Evolutionary conservation across 2,888 invertebrate genomes (phyloP), one percentile per base, ranked within the genome.

Genomic region (Mythimna albipuncta): DNA sequence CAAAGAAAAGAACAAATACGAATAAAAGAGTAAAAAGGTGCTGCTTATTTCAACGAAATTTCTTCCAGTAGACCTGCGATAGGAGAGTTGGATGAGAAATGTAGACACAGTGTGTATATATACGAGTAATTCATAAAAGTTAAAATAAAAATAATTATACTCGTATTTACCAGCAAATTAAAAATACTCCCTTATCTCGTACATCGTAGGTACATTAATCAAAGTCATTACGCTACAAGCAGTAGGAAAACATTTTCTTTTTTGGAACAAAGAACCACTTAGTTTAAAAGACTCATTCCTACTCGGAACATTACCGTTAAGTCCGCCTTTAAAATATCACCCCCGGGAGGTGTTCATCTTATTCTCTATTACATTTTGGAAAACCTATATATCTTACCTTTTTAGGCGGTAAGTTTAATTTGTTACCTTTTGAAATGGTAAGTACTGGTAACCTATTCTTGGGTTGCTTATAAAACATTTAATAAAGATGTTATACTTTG

Each of bases 251-350:
- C 44, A 35, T 82, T 82, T 65, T 64, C 19, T 64, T 65, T 81
- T 81, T 81, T 16, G 41, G 52, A 69, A 79, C 72, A 82, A 72
- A 69, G 68, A 72, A 71, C 57, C 79, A 72, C 72, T 82, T 77
- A 64, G 64, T 71, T 71, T 71, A 67, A 77, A 79, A 81, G 57
- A 68, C 64, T 61, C 67, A 61, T 72, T 72, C 52, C 68, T 63
- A 68, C 64, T 64, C 10, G 64, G 58, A 55, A 68, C 79, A 77
- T 77, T 77, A 82, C 55, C 68, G 78, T 77, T 79, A 72, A 82
- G 72, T 82, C 58, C 62, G 58, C 78, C 67, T 77, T 77, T 72
- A 69, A 78, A 72, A 82, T 79, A 79, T 65, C 65, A 57, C 68
- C 65, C 79, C 38, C 13, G 72, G 78, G 79, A 79, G 65, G 16